Percentiles rank a stretch among this genome's conserved stretches.
phyloP scores from a whole-genome alignment of 1,140 invertebrate species.

The Drosophila murphyi region DNA sequence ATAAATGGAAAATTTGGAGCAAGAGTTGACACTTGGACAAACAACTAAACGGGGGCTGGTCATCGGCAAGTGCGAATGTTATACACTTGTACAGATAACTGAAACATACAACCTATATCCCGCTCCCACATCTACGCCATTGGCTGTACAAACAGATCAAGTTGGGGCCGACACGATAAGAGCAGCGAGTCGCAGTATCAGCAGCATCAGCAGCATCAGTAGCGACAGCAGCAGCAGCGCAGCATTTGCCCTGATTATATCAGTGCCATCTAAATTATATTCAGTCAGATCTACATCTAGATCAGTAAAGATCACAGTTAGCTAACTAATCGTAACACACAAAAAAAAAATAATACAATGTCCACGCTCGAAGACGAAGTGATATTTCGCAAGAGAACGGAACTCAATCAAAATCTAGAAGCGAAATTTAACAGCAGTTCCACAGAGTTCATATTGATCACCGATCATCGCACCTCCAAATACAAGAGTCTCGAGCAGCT shows the following conservation, averaged over 20 bases:
- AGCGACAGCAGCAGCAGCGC: constrained; percentile 45
- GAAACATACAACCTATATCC: constrained; percentile 81
- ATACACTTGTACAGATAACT: constrained; percentile 45
- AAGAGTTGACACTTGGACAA: constrained; percentile 60
- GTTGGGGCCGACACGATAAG: constrained; percentile 48
- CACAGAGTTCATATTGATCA: constrained; percentile 76
- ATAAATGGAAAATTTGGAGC: constrained; percentile 73
- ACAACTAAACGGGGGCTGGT: constrained; percentile 43
- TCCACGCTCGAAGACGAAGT: constrained; percentile 76
- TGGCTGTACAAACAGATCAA: constrained; percentile 56
- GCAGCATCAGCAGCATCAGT: constrained; percentile 29
- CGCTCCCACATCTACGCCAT: constrained; percentile 69
- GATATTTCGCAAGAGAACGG: constrained; percentile 63
- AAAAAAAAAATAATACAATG: constrained; percentile 43
- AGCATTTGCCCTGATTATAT: constrained; percentile 23
- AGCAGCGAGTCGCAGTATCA: constrained; percentile 51
- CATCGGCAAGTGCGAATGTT: constrained; percentile 29
- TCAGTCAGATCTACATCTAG: constrained; percentile 34
- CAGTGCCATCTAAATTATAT: constrained; percentile 14
- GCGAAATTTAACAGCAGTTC: constrained; percentile 69
- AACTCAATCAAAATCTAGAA: constrained; percentile 64
- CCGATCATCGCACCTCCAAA: constrained; percentile 78
- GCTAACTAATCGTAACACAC: not conserved
- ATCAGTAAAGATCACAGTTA: constrained; percentile 31
- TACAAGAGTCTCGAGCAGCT: constrained; percentile 70